These are phyloP conservation scores for Mesoligia furuncula DNA, from an alignment of 2,888 invertebrate genomes.

Conservation along the genomic window DNA sequence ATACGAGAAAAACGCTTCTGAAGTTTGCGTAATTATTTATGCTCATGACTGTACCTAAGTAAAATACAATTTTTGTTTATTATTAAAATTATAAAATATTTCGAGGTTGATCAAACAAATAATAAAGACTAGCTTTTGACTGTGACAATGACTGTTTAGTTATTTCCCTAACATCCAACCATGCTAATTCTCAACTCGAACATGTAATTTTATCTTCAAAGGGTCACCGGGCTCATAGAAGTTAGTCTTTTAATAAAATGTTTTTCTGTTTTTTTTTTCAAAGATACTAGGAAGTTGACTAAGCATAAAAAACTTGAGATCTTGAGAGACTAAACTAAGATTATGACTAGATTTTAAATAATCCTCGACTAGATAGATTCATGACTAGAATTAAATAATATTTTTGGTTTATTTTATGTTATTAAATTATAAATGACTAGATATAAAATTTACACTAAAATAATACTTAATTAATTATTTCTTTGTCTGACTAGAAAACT, in stretches of 20 bases:
- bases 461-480: neutral
- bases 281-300: slow-evolving; percentile 1
- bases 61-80: neutral
- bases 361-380: neutral
- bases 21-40: neutral
- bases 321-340: neutral
- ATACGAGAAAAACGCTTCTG: neutral
- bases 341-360: slow-evolving; percentile 25
- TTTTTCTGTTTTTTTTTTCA: neutral
- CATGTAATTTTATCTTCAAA: neutral
- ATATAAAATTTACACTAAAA: slow-evolving; percentile 9
- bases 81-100: neutral
- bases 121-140: neutral
- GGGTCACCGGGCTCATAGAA: slow-evolving; percentile 28
- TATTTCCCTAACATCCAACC: slow-evolving; percentile 3
- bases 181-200: neutral
- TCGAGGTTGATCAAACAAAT: neutral
- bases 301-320: slow-evolving; percentile 8
- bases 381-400: slow-evolving; percentile 8
- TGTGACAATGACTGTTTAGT: neutral
- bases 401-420: slow-evolving; percentile 3
- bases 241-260: neutral
- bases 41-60: neutral
- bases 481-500: slow-evolving; percentile 24
- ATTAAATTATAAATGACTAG: slow-evolving; percentile 17